phyloP scores from a whole-genome alignment of 2,888 invertebrate species.

The Caenorhabditis uteleia region DNA sequence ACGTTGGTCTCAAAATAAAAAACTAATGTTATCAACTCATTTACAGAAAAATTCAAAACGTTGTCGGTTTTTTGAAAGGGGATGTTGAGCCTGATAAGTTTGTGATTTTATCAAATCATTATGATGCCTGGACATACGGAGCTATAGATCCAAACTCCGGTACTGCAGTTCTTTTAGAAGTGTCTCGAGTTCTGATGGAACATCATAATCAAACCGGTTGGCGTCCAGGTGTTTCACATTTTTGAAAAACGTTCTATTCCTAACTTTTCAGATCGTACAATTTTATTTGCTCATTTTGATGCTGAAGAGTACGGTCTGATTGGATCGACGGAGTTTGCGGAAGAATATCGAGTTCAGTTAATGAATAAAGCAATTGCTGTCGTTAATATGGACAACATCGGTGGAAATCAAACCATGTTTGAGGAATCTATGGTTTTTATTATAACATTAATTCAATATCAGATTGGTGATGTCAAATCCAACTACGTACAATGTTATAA shows the following conservation, averaged over 20 bases:
- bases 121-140: constrained; percentile 73
- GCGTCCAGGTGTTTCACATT: constrained; percentile 67
- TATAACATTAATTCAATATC: background rate
- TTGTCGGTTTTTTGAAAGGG: constrained; percentile 70
- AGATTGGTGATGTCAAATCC: constrained; percentile 64
- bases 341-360: constrained; percentile 67
- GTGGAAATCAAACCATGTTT: constrained; percentile 56
- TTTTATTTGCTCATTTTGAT: constrained; percentile 72
- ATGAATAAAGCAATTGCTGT: constrained; percentile 70
- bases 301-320: constrained; percentile 71
- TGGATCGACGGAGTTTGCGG: constrained; percentile 73
- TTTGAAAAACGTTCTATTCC: background rate
- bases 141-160: constrained; percentile 72
- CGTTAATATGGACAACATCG: constrained; percentile 70
- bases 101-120: constrained; percentile 73
- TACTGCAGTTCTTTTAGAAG: constrained; percentile 73
- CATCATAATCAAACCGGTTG: constrained; percentile 69
- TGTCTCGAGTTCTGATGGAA: constrained; percentile 60
- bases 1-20: constrained; percentile 26
- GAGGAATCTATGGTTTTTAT: background rate
- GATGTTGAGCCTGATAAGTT: constrained; percentile 72
- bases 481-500: constrained; percentile 68
- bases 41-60: constrained; percentile 67
- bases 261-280: constrained; percentile 65
- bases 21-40: background rate